These are phyloP conservation scores for Anoplius nigerrimus DNA, from an alignment of 2,888 invertebrate genomes.

Conservation along the genomic window DNA sequence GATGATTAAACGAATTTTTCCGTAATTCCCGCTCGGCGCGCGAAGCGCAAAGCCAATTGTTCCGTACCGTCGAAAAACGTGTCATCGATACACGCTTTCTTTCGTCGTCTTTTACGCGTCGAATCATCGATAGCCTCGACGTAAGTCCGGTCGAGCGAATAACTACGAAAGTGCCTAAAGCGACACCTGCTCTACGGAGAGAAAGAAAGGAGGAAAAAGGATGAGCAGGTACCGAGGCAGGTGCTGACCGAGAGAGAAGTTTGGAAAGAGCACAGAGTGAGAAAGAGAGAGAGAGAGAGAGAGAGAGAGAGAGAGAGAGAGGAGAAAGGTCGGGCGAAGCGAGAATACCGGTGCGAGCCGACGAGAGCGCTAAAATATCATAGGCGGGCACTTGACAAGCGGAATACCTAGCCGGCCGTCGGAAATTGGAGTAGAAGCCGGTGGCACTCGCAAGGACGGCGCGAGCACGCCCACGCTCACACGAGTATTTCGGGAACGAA, in stretches of 20 bases:
- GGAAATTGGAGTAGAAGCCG: constrained; percentile 51
- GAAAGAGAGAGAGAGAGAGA: too few species aligned
- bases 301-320: constrained; percentile 1
- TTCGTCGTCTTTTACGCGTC: constrained; percentile 11
- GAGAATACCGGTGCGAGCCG: constrained; percentile 18
- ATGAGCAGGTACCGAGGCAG: not conserved
- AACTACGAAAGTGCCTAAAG: not conserved
- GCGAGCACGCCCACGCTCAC: constrained; percentile 13
- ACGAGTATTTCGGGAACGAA: constrained; percentile 53
- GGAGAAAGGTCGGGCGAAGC: not conserved
- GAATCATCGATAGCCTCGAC: constrained; percentile 41
- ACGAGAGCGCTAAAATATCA: constrained; percentile 30
- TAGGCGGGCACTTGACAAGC: constrained; percentile 16
- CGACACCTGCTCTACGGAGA: not conserved
- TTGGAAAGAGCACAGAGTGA: too few species aligned
- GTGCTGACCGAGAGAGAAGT: not conserved
- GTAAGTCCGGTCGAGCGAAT: not conserved
- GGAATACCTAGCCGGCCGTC: constrained; percentile 38
- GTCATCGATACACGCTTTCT: constrained; percentile 17
- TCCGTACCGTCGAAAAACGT: too few species aligned
- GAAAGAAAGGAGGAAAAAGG: not conserved
- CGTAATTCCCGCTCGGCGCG: too few species aligned
- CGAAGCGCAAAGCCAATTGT: too few species aligned
- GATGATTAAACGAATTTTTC: too few species aligned
- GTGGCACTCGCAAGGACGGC: constrained; percentile 6